phyloP scores from a whole-genome alignment of 1,140 invertebrate genomes.

The Plectrocnemia conspersa region DNA sequence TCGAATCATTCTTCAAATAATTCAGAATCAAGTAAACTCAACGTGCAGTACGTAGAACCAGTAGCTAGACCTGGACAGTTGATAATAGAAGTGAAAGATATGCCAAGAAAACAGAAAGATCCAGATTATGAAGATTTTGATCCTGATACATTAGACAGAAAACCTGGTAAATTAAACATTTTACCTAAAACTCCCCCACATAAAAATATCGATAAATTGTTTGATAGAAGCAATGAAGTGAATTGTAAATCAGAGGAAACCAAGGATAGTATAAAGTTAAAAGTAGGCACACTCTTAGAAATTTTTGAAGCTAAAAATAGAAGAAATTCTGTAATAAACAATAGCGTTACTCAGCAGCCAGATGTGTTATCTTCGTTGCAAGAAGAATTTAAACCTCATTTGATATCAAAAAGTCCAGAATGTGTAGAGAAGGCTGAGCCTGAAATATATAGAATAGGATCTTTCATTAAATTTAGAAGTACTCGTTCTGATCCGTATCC shows the following conservation, averaged over 20 bases:
- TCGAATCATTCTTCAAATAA: slow-evolving; percentile 22
- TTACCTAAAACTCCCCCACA: slow-evolving; percentile 18
- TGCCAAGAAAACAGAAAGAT: slow-evolving; percentile 46
- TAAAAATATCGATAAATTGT: slow-evolving; percentile 52
- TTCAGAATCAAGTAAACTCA: slow-evolving; percentile 34
- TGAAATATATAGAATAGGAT: background rate
- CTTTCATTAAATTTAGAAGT: slow-evolving; percentile 23
- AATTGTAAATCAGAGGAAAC: slow-evolving; percentile 8
- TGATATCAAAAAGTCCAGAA: slow-evolving; percentile 63
- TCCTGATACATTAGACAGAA: slow-evolving; percentile 76
- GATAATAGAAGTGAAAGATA: slow-evolving; percentile 69
- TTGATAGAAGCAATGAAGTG: slow-evolving; percentile 17
- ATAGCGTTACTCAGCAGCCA: background rate
- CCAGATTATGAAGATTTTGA: slow-evolving; percentile 63
- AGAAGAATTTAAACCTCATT: slow-evolving; percentile 42
- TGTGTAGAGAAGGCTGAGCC: no score
- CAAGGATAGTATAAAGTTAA: slow-evolving; percentile 40
- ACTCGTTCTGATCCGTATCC: slow-evolving; percentile 30
- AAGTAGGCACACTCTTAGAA: slow-evolving; percentile 65
- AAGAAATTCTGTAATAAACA: background rate
- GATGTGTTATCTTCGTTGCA: slow-evolving; percentile 1
- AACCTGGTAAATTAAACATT: slow-evolving; percentile 50
- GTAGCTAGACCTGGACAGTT: slow-evolving; percentile 60
- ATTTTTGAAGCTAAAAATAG: slow-evolving; percentile 68
- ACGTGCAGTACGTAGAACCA: slow-evolving; percentile 55